Base-by-base conservation (phyloP, 2,113 vertebrate genomes). In the Platycercus adscitus region DNA sequence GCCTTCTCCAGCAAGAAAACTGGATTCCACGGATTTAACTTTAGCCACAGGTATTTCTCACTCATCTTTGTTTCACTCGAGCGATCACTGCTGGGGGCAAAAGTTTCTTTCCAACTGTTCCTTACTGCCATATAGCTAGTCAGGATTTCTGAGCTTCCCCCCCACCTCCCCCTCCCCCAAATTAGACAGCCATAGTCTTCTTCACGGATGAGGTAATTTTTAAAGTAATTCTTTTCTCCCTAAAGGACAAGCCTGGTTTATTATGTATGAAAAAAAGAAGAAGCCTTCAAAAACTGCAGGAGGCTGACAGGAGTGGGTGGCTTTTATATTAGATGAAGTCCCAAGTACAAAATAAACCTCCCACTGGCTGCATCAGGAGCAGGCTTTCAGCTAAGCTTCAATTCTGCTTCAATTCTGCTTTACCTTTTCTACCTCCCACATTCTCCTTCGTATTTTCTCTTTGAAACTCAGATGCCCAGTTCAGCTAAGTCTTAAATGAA, bases 251-350 rank as follows among this genome's bases (percentile, higher is more conserved):
- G 12, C 10, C 55, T 86, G 31, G 26, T 93, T 90, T 66, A 92
- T 92, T 90, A 92, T 73, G 55, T 33, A 86, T 50, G 37, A 81
- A 43, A 83, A 90, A 88, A 92, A 43, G 50, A 93, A 84, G 77
- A 81, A 89, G 39, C 49, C 63, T 93, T 90, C 91, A 83, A 83
- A 91, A 94, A 65, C 60, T 58, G 24, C 79, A 90, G 76, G 80
- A 92, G 46, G 53, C 25, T 91, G 85, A 72, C 47, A 77, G 70
- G 37, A 94, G 24, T 93, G 63, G 81, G 79, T 86, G 73, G 61
- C 39, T 93, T 95, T 90, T 86, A 25, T 83, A 61, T 72, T 53
- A 88, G 28, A 58, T 53, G 21, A 88, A 70, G 76, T 49, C 76
- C 46, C 46, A 80, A 13, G 76, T 7, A 69, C 10, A 64, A 91